Percentiles rank a stretch among this genome's conserved stretches.
Evolutionary conservation across 2,888 invertebrate species (phyloP).

Genomic region (Venustoraphidia nigricollis): DNA sequence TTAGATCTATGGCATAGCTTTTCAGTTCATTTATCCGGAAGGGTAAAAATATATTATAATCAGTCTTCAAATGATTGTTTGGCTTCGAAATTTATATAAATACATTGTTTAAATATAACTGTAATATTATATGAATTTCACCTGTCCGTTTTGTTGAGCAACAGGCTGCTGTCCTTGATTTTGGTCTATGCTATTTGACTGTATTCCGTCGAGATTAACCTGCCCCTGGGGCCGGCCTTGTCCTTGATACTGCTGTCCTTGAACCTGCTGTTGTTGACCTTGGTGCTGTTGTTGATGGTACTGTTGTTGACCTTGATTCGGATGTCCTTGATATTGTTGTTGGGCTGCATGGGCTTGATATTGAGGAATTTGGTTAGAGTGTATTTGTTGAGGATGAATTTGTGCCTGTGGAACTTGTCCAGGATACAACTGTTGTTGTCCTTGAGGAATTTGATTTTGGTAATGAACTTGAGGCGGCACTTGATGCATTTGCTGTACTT

Average conservation of each 20-base stretch:
- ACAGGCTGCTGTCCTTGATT: too few species aligned
- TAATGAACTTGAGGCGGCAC: conserved; percentile 12
- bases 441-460: conserved; percentile 8
- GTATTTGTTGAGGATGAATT: conserved; percentile 12
- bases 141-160: too few species aligned
- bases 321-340: conserved; percentile 12
- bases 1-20: too few species aligned
- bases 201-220: not conserved
- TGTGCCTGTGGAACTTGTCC: conserved; percentile 15
- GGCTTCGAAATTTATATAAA: too few species aligned
- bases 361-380: conserved; percentile 12
- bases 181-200: too few species aligned
- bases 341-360: conserved; percentile 9
- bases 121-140: too few species aligned
- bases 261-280: conserved; percentile 11
- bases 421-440: conserved; percentile 11
- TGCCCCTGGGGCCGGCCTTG: conserved; percentile 6
- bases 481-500: conserved; percentile 13
- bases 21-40: too few species aligned
- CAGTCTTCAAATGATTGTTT: too few species aligned
- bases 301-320: conserved; percentile 13
- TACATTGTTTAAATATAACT: too few species aligned
- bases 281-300: conserved; percentile 9
- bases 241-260: conserved; percentile 10
- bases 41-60: too few species aligned